Evolutionary conservation across 1,140 invertebrate species (phyloP), one percentile per base, ranked within the genome.

Genomic region (Conopomorpha cramerella): DNA sequence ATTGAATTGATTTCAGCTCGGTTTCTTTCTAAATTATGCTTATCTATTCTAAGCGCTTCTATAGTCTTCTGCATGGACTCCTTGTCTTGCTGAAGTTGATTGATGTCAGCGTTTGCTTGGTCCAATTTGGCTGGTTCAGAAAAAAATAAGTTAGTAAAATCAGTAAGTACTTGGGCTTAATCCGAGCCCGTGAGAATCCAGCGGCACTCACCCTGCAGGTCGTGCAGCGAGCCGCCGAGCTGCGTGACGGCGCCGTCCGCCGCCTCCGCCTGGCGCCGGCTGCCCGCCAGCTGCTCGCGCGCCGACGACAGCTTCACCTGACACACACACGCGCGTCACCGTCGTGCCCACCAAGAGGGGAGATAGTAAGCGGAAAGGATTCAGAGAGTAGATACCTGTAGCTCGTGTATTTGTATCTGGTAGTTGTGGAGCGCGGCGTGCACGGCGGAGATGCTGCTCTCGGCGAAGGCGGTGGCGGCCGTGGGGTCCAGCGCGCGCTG

Each of bases 401-500:
- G 74, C 59, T 92, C 90, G 53, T 93, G 91, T 52, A 93, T 88
- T 23, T 91, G 86, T 40, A 94, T 82, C 57, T 95, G 92, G 56
- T 95, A 91, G 76, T 94, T 95, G 62, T 93, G 91, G 2, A 96
- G 77, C 1, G 92, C 90, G 14, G 93, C 91, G 73, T 96, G 93
- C 0, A 96, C 91, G 15, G 93, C 93, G 16, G 92, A 94, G 46
- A 94, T 92, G 1, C 92, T 94, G 44, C 91, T 91, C 71, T 96
- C 93, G 14, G 92, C 92, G 73, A 95, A 92, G 0, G 89, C 89
- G 14, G 91, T 86, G 0, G 84, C 83, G 3, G 58, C 66, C 0
- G 62, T 40, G 30, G 77, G 72, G 12, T 82, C 59, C 2, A 77
- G 63, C 17, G 80, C 79, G 38, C 86, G 81, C 48, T 89, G 86